Base-by-base conservation (phyloP, 92 coral and sea anemone species). In the Heteractis magnifica region DNA sequence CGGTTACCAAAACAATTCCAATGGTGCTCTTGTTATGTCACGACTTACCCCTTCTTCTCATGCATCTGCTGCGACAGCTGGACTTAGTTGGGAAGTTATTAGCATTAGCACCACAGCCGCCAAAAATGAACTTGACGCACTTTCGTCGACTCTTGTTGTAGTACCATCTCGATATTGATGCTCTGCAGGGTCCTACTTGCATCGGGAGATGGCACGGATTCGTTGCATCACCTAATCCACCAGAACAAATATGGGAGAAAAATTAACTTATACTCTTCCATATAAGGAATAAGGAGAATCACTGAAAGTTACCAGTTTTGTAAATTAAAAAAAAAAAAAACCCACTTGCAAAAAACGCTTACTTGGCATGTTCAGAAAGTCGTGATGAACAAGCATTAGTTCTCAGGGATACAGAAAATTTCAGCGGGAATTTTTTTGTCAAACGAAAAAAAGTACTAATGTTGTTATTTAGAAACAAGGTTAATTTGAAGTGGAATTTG, bases 21-120 rank as follows among this genome's bases (percentile, higher is more conserved):
- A 7, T 19, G 6, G 64, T 13, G 0, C 15, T 79, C 79, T 41
- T 53, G 59, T 83, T 86, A 72, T 6, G 75, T 34, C 18, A 21
- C 81, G 8, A 41, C 82, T 79, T 86, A 78, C 88, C 86, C 77
- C 79, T 91, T 79, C 86, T 83, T 34, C 84, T 88, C 87, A 88
- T 88, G 75, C 99, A 96, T 71, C 77, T 81, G 20, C 75, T 93
- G 74, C 92, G 86, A 81, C 99, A 96, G 44, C 87, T 87, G 65
- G 79, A 80, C 83, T 89, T 90, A 73, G 95, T 90, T 6, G 78
- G 84, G 86, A 96, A 96, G 82, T 92, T 96, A 87, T 96, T 96
- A 71, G 85, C 90, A 85, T 96, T 96, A 16, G 92, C 97, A 75
- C 77, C 88, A 56, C 99, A 96, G 56, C 98, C 99, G 51, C 98